Evolutionary conservation across 2,888 invertebrate species (phyloP).

Genomic region (Camptogramma bilineatum): DNA sequence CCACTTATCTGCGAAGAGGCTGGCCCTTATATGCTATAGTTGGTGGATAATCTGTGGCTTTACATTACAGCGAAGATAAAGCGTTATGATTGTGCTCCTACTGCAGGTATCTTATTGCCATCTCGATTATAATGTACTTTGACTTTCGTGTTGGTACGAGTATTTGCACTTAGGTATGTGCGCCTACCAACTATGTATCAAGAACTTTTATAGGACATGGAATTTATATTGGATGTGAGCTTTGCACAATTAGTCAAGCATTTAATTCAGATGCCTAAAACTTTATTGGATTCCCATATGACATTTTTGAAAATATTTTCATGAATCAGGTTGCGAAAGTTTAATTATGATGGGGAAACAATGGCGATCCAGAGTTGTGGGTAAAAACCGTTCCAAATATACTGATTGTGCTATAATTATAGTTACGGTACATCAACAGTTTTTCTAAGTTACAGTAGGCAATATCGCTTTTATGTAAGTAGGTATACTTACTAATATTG

Average conservation of each 20-base stretch:
- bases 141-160: constrained; percentile 14
- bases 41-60: constrained; percentile 23
- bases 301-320: not conserved
- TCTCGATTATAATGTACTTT: constrained; percentile 29
- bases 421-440: too few relatives aligned
- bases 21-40: not conserved
- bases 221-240: not conserved
- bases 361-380: too few relatives aligned
- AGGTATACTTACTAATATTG: too few relatives aligned
- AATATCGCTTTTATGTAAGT: too few relatives aligned
- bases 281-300: not conserved
- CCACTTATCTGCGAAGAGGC: constrained; percentile 3
- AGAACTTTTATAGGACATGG: not conserved
- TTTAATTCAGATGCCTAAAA: not conserved
- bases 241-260: not conserved
- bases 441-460: too few relatives aligned
- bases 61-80: constrained; percentile 31
- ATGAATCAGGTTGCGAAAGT: too few relatives aligned
- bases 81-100: constrained; percentile 29
- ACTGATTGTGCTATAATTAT: too few relatives aligned
- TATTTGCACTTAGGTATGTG: constrained; percentile 14
- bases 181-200: not conserved
- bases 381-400: too few relatives aligned
- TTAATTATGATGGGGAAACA: too few relatives aligned
- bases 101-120: constrained; percentile 26